Conservation (phyloP, 2,888 invertebrate genomes). For the Crepidodera aurea region DNA sequence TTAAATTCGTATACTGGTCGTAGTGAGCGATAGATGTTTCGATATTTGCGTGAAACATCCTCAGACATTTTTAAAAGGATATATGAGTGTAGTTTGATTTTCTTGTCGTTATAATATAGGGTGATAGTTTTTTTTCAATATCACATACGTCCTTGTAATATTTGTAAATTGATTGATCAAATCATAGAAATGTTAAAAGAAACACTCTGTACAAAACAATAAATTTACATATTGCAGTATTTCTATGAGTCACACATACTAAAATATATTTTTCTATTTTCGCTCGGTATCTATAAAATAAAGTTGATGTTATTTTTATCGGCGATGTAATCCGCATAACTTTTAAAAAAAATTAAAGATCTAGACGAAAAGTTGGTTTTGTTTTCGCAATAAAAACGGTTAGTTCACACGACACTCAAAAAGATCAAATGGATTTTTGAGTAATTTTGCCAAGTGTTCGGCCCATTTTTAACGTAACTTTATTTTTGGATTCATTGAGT, state of each 20-base stretch:
- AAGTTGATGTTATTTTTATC: slow-evolving; percentile 26
- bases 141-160: no score
- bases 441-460: slow-evolving; percentile 6
- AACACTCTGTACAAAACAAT: no score
- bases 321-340: slow-evolving; percentile 18
- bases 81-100: no score
- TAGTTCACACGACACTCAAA: slow-evolving; percentile 25
- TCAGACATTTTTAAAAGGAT: no score
- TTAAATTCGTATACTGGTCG: no score
- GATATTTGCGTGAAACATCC: no score
- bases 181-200: no score
- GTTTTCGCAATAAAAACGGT: slow-evolving; percentile 25
- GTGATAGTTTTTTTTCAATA: no score
- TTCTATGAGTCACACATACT: slow-evolving; percentile 6
- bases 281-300: slow-evolving; percentile 21
- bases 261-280: slow-evolving; percentile 25
- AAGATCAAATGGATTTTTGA: not conserved
- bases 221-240: no score
- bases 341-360: slow-evolving; percentile 4
- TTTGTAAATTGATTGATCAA: no score
- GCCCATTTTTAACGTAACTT: not conserved
- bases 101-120: no score
- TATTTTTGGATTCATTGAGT: slow-evolving; percentile 29
- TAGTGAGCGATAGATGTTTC: no score
- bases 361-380: slow-evolving; percentile 6